Base-by-base conservation (phyloP, 2,113 vertebrate genomes). In the Balaeniceps rex region DNA sequence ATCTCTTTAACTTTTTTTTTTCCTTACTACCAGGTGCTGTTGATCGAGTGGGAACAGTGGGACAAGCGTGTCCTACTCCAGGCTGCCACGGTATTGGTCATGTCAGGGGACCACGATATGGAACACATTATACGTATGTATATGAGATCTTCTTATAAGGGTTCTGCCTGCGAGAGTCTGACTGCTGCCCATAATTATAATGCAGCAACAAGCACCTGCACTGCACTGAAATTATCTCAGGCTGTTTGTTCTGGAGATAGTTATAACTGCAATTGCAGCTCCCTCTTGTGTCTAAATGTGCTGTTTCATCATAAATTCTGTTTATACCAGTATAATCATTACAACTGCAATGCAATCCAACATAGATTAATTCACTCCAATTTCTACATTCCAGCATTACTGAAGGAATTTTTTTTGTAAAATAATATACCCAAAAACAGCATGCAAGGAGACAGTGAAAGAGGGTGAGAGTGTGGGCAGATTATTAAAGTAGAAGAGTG, bases 81-180 rank as follows among this genome's bases (percentile, higher is more conserved):
- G 99, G 99, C 92, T 99, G 99, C 95, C 98, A 98, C 2, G 99
- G 99, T 4, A 97, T 99, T 1, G 99, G 99, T 51, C 99, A 99
- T 38, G 98, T 99, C 44, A 98, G 98, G 91, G 99, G 99, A 79
- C 98, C 99, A 40, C 98, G 98, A 88, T 99, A 99, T 6, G 99
- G 99, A 85, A 99, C 99, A 6, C 99, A 99, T 97, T 98, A 99
- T 91, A 99, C 99, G 99, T 99, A 90, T 71, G 99, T 97, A 38
- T 4, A 22, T 6, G n/a, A 15, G 63, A 34, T 38, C 49, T 54
- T 49, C 51, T 66, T 28, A 2, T 2, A 31, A 44, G 46, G 17
- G 21, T 34, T 83, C 83, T 83, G 87, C 60, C 79, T 85, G n/a
- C 3, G 2, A 15, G 44, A 55, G 29, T 22, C 58, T 58, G 46